Evolutionary conservation across 2,113 vertebrate species (phyloP).

Genomic region (Australoheros scitulus): DNA sequence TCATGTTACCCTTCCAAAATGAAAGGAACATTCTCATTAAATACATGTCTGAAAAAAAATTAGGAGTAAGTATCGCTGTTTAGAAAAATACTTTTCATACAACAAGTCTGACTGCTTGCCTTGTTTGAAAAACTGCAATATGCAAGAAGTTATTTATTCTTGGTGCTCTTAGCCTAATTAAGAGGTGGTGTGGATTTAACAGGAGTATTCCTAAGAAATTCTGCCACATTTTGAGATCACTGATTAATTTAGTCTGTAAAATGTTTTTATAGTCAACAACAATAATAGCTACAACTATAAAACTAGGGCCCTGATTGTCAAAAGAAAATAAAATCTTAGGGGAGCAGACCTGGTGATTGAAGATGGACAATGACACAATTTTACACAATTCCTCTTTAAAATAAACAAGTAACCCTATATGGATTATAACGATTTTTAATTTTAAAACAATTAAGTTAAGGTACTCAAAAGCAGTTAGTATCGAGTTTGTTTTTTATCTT

Average conservation of each 20-base stretch:
- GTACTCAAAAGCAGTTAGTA: background rate
- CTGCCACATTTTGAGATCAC: slow-evolving; percentile 12
- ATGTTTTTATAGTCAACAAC: slow-evolving; percentile 24
- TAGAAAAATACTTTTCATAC: background rate
- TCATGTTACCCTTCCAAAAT: background rate
- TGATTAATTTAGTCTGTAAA: slow-evolving; percentile 32
- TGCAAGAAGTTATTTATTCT: slow-evolving; percentile 18
- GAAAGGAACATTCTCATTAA: slow-evolving; percentile 7
- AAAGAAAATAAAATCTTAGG: background rate
- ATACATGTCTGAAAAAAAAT: background rate
- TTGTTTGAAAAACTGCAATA: slow-evolving; percentile 8
- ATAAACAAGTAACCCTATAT: too few relatives aligned
- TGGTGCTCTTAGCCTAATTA: slow-evolving; percentile 28
- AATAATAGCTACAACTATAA: slow-evolving; percentile 12
- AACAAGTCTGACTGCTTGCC: background rate
- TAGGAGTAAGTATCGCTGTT: background rate
- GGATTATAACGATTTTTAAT: slow-evolving; percentile 4
- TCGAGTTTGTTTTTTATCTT: background rate
- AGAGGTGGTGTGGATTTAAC: slow-evolving; percentile 38
- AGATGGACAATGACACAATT: background rate
- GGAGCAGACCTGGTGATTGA: slow-evolving; percentile 16
- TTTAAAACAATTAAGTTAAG: slow-evolving; percentile 16
- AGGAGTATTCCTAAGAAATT: slow-evolving; percentile 2
- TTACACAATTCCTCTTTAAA: background rate
- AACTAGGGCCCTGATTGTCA: background rate